Conservation (phyloP, 2,888 invertebrate species). For the Acanthosepion pharaonis region DNA sequence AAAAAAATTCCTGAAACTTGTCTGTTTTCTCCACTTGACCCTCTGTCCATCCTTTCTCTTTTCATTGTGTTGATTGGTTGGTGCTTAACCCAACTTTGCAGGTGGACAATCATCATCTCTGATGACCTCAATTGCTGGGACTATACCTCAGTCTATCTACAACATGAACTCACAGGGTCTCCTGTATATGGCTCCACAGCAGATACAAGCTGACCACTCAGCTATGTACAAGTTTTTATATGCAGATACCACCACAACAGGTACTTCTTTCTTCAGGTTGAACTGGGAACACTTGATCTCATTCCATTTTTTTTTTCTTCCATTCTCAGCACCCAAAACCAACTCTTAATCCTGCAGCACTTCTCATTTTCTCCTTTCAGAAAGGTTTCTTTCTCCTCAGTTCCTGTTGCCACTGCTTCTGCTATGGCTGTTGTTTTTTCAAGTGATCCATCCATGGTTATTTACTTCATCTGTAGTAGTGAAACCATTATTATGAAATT, state of each 20-base stretch:
- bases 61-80: conserved; percentile 33
- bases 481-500: neutral
- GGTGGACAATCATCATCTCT: conserved; percentile 11
- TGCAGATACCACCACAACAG: conserved; percentile 41
- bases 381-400: neutral
- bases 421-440: no score
- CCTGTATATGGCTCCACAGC: conserved; percentile 33
- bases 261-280: conserved; percentile 36
- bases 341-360: neutral
- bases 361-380: neutral
- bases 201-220: neutral
- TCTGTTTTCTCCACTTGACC: neutral
- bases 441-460: neutral
- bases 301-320: no score
- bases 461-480: neutral
- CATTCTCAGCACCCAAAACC: no score
- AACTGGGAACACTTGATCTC: conserved; percentile 33
- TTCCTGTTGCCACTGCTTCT: no score
- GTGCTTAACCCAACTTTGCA: conserved; percentile 1
- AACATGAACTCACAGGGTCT: neutral
- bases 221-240: conserved; percentile 24
- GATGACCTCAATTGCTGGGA: neutral
- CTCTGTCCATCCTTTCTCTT: neutral
- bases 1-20: neutral
- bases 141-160: conserved; percentile 7